A percentile compares a stretch with the other conserved stretches of the same genome.
These are phyloP conservation scores for Nomada ruficornis DNA, from an alignment of 2,888 invertebrate genomes.

Conservation along the genomic window DNA sequence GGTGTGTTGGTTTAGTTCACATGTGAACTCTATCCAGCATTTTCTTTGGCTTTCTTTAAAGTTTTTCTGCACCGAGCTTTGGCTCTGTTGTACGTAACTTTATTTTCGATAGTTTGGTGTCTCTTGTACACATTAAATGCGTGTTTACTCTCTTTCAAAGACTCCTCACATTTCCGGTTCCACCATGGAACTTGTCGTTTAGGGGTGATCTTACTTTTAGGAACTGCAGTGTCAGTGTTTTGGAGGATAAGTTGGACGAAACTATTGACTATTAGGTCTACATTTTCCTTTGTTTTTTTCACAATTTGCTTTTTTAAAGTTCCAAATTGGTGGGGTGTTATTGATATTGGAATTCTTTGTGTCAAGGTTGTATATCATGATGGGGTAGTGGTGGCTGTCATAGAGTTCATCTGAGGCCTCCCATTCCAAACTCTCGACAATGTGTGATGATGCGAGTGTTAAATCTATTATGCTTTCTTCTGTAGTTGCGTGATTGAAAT, in stretches of 20 bases:
- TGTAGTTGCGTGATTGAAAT: too few species aligned
- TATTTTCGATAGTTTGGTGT: constrained; percentile 39
- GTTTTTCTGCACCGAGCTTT: constrained; percentile 30
- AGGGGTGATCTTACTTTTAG: constrained; percentile 3
- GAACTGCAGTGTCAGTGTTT: constrained; percentile 36
- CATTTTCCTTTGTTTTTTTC: not conserved
- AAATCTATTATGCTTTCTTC: too few species aligned
- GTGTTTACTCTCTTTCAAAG: constrained; percentile 38
- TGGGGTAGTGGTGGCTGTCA: constrained; percentile 62
- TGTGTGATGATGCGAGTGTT: constrained; percentile 35
- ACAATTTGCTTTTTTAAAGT: constrained; percentile 59
- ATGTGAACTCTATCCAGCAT: too few species aligned
- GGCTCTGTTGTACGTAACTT: constrained; percentile 49
- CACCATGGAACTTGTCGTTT: constrained; percentile 58
- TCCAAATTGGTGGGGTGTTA: constrained; percentile 41
- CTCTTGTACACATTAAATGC: constrained; percentile 54
- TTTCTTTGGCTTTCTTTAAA: too few species aligned
- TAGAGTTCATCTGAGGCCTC: constrained; percentile 16
- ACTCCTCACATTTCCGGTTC: constrained; percentile 49
- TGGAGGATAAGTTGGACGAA: constrained; percentile 29
- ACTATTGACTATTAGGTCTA: constrained; percentile 16
- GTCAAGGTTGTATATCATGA: constrained; percentile 29
- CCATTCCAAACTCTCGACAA: constrained; percentile 50
- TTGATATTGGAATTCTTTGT: not conserved
- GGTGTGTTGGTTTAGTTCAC: too few species aligned